Evolutionary conservation across 2,113 vertebrate species (phyloP).

Genomic region (Coregonus clupeaformis): DNA sequence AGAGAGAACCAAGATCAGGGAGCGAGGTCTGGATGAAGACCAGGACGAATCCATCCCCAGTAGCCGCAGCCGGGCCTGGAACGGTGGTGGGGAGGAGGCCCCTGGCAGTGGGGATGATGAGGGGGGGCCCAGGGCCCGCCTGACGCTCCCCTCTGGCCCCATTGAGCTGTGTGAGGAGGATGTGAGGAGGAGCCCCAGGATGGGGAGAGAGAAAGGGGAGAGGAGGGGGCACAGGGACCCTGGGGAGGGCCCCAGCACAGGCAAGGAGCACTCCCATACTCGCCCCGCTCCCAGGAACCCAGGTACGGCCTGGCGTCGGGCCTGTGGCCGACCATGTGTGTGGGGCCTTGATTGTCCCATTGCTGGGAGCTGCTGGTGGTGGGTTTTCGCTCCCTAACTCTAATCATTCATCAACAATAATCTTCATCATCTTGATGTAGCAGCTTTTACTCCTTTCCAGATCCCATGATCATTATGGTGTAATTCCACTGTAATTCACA

Average conservation of each 20-base stretch:
- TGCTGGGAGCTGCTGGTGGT: not conserved
- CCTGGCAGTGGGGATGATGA: conserved; percentile 30
- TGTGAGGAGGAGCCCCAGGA: conserved; percentile 33
- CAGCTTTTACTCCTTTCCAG: not conserved
- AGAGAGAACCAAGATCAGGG: conserved; percentile 53
- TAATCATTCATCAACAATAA: not conserved
- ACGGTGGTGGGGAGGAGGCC: conserved; percentile 13
- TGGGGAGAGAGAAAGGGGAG: conserved; percentile 35
- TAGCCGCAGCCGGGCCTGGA: conserved; percentile 15
- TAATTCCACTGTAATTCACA: not conserved
- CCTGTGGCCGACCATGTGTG: conserved; percentile 22
- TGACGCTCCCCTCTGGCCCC: conserved; percentile 43
- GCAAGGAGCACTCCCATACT: conserved; percentile 44
- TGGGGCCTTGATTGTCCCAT: not conserved
- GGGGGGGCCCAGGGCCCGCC: conserved; percentile 37
- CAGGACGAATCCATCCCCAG: not conserved
- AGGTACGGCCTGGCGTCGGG: conserved; percentile 79
- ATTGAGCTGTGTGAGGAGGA: conserved; percentile 23
- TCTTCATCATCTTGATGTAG: not conserved
- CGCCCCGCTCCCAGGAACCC: conserved; percentile 51
- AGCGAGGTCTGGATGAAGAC: conserved; percentile 49
- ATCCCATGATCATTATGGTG: not conserved
- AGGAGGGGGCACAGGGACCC: conserved; percentile 34
- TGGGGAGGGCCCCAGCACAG: conserved; percentile 38
- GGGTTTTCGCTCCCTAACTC: not conserved